phyloP scores from a whole-genome alignment of 2,888 invertebrate species.

The Zonitis immaculata region DNA sequence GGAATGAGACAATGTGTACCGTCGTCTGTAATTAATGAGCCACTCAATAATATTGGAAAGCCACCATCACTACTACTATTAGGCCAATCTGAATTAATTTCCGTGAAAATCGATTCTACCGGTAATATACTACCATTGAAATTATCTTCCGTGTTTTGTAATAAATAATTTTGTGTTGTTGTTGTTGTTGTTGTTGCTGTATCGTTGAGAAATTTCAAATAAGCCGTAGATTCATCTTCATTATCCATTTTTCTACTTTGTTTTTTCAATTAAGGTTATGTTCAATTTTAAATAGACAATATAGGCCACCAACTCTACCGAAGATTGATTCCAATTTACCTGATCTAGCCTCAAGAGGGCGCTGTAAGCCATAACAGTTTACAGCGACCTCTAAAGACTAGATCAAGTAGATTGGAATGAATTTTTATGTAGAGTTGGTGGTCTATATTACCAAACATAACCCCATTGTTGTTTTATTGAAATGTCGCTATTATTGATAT shows the following conservation, averaged over 20 bases:
- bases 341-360: too few species aligned
- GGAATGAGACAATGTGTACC: constrained; percentile 26
- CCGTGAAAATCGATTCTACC: constrained; percentile 39
- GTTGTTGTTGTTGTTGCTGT: too few species aligned
- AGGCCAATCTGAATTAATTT: constrained; percentile 40
- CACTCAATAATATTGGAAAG: constrained; percentile 39
- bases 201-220: constrained; percentile 39
- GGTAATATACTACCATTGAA: constrained; percentile 35
- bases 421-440: too few species aligned
- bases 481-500: not conserved
- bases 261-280: too few species aligned
- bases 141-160: constrained; percentile 35
- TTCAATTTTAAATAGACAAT: too few species aligned
- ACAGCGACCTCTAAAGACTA: too few species aligned
- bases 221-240: constrained; percentile 38
- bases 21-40: constrained; percentile 30
- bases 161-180: constrained; percentile 33
- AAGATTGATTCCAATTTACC: too few species aligned
- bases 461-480: not conserved
- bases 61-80: too few species aligned
- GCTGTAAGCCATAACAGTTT: too few species aligned
- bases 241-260: not conserved
- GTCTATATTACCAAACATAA: too few species aligned
- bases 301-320: too few species aligned
- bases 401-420: too few species aligned